These are phyloP conservation scores for Achroia grisella DNA, from an alignment of 1,140 invertebrate genomes.

Conservation along the genomic window DNA sequence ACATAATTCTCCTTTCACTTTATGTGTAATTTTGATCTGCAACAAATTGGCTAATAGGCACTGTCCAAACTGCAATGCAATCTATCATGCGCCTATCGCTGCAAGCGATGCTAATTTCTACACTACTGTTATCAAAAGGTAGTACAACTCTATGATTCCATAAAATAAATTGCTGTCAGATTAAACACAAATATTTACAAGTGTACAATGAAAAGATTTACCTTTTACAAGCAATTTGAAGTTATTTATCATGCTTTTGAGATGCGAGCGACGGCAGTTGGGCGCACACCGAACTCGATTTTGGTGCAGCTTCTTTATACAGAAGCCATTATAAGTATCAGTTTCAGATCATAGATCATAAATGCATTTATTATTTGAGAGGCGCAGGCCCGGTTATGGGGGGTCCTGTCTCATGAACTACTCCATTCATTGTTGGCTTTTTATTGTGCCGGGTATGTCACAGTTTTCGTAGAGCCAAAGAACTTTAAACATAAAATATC, in stretches of 20 bases:
- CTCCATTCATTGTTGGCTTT: slow-evolving; percentile 53
- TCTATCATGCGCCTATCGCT: background rate
- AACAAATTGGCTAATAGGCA: background rate
- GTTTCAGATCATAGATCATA: slow-evolving; percentile 73
- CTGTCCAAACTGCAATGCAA: slow-evolving; percentile 1
- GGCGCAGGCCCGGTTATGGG: slow-evolving; percentile 38
- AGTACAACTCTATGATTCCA: slow-evolving; percentile 22
- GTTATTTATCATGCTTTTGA: slow-evolving; percentile 60
- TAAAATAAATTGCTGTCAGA: slow-evolving; percentile 48
- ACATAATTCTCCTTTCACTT: background rate
- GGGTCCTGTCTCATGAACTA: slow-evolving; percentile 44
- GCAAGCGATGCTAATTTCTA: no score
- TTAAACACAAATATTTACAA: slow-evolving; percentile 46
- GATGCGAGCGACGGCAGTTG: slow-evolving; percentile 10
- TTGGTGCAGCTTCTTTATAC: slow-evolving; percentile 62
- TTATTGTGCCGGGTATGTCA: slow-evolving; percentile 57
- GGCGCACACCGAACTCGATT: slow-evolving; percentile 36
- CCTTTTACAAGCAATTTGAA: slow-evolving; percentile 69
- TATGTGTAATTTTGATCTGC: slow-evolving; percentile 2
- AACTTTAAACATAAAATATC: slow-evolving; percentile 48
- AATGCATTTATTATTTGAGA: slow-evolving; percentile 57
- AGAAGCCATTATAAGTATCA: slow-evolving; percentile 71
- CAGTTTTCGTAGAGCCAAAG: slow-evolving; percentile 46
- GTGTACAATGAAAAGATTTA: slow-evolving; percentile 36
- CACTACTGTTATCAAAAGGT: slow-evolving; percentile 11